These are phyloP conservation scores for Benitochromis conjunctus DNA, from an alignment of 2,113 vertebrate species.

Conservation along the genomic window DNA sequence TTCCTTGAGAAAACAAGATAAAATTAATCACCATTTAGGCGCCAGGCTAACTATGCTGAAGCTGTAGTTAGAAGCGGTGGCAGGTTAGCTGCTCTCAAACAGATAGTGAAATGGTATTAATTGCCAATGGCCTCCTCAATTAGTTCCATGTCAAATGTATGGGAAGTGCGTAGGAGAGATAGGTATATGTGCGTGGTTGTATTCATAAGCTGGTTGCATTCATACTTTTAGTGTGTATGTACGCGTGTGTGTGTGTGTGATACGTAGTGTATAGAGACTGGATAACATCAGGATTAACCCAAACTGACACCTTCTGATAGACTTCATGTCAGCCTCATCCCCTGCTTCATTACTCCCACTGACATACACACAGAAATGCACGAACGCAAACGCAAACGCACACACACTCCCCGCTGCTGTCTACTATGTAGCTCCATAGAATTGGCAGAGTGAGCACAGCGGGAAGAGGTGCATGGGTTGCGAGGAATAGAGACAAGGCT, in stretches of 20 bases:
- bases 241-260: background rate
- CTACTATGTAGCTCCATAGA: background rate
- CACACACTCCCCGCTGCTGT: constrained; percentile 8
- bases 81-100: constrained; percentile 4
- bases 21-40: background rate
- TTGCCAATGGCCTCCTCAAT: constrained; percentile 21
- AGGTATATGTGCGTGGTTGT: background rate
- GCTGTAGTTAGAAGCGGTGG: background rate
- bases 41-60: background rate
- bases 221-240: background rate
- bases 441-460: constrained; percentile 28
- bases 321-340: constrained; percentile 49
- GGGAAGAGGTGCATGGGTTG: constrained; percentile 12
- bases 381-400: constrained; percentile 10
- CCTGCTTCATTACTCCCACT: constrained; percentile 54
- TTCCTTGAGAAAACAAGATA: constrained; percentile 1
- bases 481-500: constrained; percentile 13
- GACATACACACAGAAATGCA: constrained; percentile 17
- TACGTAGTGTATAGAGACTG: constrained; percentile 21
- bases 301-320: constrained; percentile 56
- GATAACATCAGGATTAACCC: constrained; percentile 55
- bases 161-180: background rate
- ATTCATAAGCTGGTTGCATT: background rate
- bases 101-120: constrained; percentile 26
- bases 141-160: constrained; percentile 12